These are phyloP conservation scores for Pachypsylla venusta DNA, from an alignment of 1,140 invertebrate species.

Conservation along the genomic window DNA sequence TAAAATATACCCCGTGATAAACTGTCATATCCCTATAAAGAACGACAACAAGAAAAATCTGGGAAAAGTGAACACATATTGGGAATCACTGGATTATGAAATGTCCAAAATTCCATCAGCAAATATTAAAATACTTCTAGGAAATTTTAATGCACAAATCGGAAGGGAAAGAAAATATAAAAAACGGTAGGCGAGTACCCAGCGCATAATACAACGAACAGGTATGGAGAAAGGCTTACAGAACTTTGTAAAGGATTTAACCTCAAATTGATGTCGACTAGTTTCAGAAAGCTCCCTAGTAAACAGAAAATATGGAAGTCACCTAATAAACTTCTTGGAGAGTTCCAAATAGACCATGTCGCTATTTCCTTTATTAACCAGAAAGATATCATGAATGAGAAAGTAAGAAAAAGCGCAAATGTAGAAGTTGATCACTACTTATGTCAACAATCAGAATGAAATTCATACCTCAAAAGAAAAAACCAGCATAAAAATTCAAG, in stretches of 20 bases:
- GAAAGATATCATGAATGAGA: background rate
- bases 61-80: constrained; percentile 14
- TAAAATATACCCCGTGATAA: constrained; percentile 17
- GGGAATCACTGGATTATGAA: constrained; percentile 16
- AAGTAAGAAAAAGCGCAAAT: background rate
- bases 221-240: constrained; percentile 6
- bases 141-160: constrained; percentile 18
- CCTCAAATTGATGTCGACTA: constrained; percentile 9
- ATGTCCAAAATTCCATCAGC: constrained; percentile 14
- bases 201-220: constrained; percentile 12
- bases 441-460: constrained; percentile 2
- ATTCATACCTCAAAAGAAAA: background rate
- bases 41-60: constrained; percentile 15
- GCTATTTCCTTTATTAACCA: constrained; percentile 3
- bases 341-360: constrained; percentile 12
- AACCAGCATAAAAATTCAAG: too few species aligned
- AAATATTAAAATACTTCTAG: constrained; percentile 15
- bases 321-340: background rate
- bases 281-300: constrained; percentile 6
- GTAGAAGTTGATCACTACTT: background rate
- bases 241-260: constrained; percentile 4
- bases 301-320: constrained; percentile 12
- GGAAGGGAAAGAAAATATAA: constrained; percentile 12
- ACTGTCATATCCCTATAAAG: constrained; percentile 14
- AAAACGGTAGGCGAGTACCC: constrained; percentile 1